Base-by-base conservation (phyloP, 92 coral and sea anemone genomes). In the Palythoa grandiflora region DNA sequence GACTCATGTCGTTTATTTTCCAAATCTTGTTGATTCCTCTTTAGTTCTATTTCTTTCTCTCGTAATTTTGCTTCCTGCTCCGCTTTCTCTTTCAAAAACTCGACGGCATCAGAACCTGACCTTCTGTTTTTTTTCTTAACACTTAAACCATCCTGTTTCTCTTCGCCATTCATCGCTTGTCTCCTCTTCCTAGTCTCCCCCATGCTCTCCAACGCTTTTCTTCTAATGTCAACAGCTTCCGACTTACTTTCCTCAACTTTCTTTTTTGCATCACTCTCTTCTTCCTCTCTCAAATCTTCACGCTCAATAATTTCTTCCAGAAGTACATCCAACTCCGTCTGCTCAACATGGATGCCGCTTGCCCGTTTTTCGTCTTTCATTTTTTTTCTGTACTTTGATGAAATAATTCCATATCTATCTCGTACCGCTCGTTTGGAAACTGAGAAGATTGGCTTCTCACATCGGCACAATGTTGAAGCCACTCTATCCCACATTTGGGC, bases 251-350 rank as follows among this genome's bases (percentile, higher is more conserved):
- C 73, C 70, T 63, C 87, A 48, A 63, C 47, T 63, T 83, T 66
- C 55, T 61, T 57, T 39, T 83, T 83, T 48, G 59, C 55, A 68
- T 63, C 37, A 71, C 44, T 63, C 60, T 71, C 55, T 51, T 83
- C 76, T 61, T 83, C 87, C 74, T 70, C 74, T 70, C 74, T 28
- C 44, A 70, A 70, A 70, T 70, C 74, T 21, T 70, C 48, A 70
- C 74, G 74, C 53, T 83, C 87, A 13, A 59, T 57, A 19, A 83
- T 16, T 61, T 83, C 77, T 83, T 83, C 87, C 60, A 83, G 54
- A 20, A 83, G 76, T 6, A 83, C 87, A 83, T 83, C 87, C 21
- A 83, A 83, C 70, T 83, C 76, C 38, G 87, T 83, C 87, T 83
- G 75, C 76, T 28, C 28, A 28, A 28, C 28, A 28, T 28, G 28